Base-by-base conservation (phyloP, 2,797 vertebrate species). In the Ibycter americanus region DNA sequence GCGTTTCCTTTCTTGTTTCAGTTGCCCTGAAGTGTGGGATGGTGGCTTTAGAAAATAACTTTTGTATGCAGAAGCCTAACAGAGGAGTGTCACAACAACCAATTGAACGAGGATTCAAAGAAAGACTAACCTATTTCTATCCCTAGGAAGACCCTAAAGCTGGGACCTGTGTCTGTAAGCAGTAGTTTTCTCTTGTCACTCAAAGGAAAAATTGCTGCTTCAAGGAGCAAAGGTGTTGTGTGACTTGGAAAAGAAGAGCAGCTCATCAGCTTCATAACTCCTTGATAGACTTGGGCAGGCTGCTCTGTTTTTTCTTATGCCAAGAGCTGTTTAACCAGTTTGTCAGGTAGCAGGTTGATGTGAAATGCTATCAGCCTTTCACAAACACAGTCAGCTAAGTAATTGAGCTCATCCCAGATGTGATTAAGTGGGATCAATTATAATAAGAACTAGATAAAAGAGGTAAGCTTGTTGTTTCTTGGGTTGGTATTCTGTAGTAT, bases 341-440 rank as follows among this genome's bases (percentile, higher is more conserved):
- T 91, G 66, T 78, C 62, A 70, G 77, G 26, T 62, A 95, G 44
- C 73, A 87, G 55, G 58, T 93, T 82, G 70, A 63, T 87, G 86
- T 84, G 81, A 95, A 95, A 82, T 83, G 74, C 81, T 89, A 54
- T 87, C 85, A 92, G 55, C 18, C 46, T 91, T 92, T 92, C 93
- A 92, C 74, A 87, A 95, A 95, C 61, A 70, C 62, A 92, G 73
- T 89, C 90, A 90, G 47, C 83, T 87, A 80, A 95, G 83, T 63
- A 95, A 96, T 12, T 77, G 78, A 92, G 78, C 78, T 96, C 88
- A 87, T 96, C 86, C 63, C 83, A 94, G 63, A 68, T 3, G 4
- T 89, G 93, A 89, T 90, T 97, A 96, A 87, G 59, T 84, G 71
- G 83, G 83, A 92, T 93, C 86, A 92, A 70, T 97, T 96, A 89